A percentile compares a stretch with the other conserved stretches of the same genome.
Conservation (phyloP, 1,140 invertebrate genomes). For the Theocolax elegans region DNA sequence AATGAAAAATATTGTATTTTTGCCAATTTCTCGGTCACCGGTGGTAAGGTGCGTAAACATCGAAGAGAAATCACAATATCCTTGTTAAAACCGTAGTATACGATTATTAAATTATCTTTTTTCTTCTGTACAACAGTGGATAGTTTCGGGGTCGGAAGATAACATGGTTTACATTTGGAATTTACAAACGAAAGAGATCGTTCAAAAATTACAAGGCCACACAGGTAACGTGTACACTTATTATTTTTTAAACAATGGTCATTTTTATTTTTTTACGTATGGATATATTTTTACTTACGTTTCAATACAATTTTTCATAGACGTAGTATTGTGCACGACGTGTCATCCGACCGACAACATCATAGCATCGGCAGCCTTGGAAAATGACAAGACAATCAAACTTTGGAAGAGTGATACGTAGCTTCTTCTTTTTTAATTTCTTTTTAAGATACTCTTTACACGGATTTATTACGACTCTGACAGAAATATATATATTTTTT, state of each 20-base stretch:
- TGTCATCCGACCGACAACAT: slow-evolving; percentile 99
- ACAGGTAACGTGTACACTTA: too few species aligned
- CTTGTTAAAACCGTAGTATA: not conserved
- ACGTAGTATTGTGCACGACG: slow-evolving; percentile 97
- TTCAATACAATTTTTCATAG: slow-evolving; percentile 62
- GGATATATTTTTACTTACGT: not conserved
- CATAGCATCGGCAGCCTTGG: slow-evolving; percentile 97
- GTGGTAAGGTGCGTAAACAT: slow-evolving; percentile 85
- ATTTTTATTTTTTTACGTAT: not conserved
- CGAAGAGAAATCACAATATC: not conserved
- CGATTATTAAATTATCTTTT: slow-evolving; percentile 26
- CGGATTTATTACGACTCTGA: too few species aligned
- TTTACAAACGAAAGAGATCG: slow-evolving; percentile 98
- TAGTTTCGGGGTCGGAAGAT: slow-evolving; percentile 99
- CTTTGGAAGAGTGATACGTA: slow-evolving; percentile 98
- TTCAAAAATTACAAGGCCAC: slow-evolving; percentile 96
- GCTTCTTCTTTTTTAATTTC: slow-evolving; percentile 42
- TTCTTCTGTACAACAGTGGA: slow-evolving; percentile 82
- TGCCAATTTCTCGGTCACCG: slow-evolving; percentile 99
- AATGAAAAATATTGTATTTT: slow-evolving; percentile 99
- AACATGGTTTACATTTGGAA: slow-evolving; percentile 99
- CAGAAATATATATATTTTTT: too few species aligned
- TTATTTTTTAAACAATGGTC: slow-evolving; percentile 29
- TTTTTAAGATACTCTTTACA: not conserved
- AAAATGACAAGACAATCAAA: slow-evolving; percentile 99